Conservation (phyloP, 2,113 vertebrate species). For the Ochotona curzoniae region DNA sequence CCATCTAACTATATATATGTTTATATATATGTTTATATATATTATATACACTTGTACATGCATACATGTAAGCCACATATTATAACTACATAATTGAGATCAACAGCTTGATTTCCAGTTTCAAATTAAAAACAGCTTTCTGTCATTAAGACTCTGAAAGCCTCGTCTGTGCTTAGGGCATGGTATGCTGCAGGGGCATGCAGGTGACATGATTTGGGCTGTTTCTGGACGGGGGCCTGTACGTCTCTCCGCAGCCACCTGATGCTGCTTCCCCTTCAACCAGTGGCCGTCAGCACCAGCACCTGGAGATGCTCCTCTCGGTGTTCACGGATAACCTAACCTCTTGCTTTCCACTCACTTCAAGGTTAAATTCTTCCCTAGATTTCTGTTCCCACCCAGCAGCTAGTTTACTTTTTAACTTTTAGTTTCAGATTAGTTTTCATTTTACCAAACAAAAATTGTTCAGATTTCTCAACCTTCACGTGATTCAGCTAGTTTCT, state of each 20-base stretch:
- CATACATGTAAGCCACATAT: neutral
- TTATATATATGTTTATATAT: neutral
- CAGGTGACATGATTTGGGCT: rapidly evolving
- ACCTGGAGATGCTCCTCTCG: neutral
- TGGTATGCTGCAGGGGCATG: neutral
- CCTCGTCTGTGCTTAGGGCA: neutral
- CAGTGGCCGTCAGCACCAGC: neutral
- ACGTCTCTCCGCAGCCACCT: neutral
- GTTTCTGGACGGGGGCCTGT: neutral
- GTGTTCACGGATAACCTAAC: neutral
- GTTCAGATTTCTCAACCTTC: too few species aligned
- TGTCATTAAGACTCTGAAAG: neutral
- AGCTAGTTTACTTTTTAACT: neutral
- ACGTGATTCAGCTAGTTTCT: neutral
- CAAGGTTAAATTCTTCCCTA: neutral
- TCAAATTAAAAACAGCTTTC: conserved; percentile 10
- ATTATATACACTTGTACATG: neutral
- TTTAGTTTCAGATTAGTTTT: too few species aligned
- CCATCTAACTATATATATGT: neutral
- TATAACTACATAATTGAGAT: neutral
- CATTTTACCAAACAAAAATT: too few species aligned
- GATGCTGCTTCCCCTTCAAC: neutral
- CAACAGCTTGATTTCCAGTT: neutral
- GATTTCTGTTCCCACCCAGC: neutral
- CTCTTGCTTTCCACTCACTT: neutral